A percentile compares a stretch with the other conserved stretches of the same genome.
These are phyloP conservation scores for Bos taurus DNA, from an alignment of 2,113 vertebrate species.

Conservation along the genomic window DNA sequence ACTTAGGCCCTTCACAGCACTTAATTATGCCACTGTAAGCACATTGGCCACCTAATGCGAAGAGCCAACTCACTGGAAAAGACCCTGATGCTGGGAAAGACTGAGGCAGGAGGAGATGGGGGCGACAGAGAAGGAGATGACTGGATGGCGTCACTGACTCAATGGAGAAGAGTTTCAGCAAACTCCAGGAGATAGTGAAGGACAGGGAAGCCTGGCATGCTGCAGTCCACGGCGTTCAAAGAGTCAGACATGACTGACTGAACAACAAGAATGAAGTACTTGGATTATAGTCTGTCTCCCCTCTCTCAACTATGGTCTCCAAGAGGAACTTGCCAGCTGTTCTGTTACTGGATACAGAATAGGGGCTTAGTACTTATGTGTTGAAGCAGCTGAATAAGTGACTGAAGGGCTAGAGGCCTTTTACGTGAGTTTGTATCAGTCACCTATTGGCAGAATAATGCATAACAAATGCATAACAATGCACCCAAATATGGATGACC, in stretches of 20 bases:
- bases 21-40: background rate
- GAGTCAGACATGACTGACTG: background rate
- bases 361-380: rapidly evolving
- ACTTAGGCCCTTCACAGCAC: rapidly evolving
- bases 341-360: background rate
- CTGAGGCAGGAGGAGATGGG: background rate
- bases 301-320: background rate
- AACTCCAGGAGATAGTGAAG: background rate
- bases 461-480: background rate
- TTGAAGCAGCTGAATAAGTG: background rate
- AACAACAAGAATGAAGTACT: background rate
- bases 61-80: background rate
- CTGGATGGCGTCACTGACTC: background rate
- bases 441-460: too few species aligned
- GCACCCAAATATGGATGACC: background rate
- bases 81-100: background rate
- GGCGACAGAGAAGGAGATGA: background rate
- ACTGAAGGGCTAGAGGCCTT: background rate
- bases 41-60: background rate
- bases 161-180: background rate
- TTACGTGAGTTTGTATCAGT: background rate
- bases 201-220: background rate
- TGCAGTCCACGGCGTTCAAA: background rate
- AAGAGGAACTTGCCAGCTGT: rapidly evolving
- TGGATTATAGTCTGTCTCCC: background rate